Base-by-base conservation (phyloP, 2,888 invertebrate genomes). In the Choreutis nemorana region DNA sequence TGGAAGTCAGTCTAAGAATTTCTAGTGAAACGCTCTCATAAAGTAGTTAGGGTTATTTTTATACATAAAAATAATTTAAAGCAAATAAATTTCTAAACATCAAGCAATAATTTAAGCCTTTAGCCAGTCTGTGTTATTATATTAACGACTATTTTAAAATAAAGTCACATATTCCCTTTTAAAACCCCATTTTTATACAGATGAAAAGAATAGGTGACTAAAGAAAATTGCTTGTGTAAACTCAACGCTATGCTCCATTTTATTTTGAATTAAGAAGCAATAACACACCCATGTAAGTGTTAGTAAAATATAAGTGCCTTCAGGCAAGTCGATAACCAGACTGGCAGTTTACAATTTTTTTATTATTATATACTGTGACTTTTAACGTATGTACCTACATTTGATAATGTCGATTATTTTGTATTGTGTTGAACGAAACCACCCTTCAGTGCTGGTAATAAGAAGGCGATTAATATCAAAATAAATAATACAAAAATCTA, bases 401-500 rank as follows among this genome's bases (percentile, higher is more conserved):
- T 26, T 4, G 14, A 26, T 14, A 14, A 49, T 57, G 58, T 65
- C 59, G 52, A 51, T 34, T 59, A 46, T 50, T 56, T 68, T 66
- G 50, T 61, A 60, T 67, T 71, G 72, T 73, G 72, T 73, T 73
- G 59, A 64, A 68, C 75, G 75, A 61, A 68, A 73, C 75, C 72
- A 77, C 73, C 68, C 64, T 66, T 64, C 72, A 67, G 51, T 61
- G 60, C 64, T 70, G 67, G 59, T 63, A 55, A 59, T 63, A 61
- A 59, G 71, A 68, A 65, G 65, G 77, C 73, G 72, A 75, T 75
- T 70, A 72, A 67, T 72, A n/a, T 72, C 71, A 72, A 72, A 71
- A 73, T 61, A 71, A 71, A 67, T 63, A 57, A 64, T 63, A 63
- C n/a, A n/a, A 61, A 66, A 65, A 64, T 56, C 39, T 36, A 30